Base-by-base conservation (phyloP, 2,797 vertebrate genomes). In the Centropyge bicolor region DNA sequence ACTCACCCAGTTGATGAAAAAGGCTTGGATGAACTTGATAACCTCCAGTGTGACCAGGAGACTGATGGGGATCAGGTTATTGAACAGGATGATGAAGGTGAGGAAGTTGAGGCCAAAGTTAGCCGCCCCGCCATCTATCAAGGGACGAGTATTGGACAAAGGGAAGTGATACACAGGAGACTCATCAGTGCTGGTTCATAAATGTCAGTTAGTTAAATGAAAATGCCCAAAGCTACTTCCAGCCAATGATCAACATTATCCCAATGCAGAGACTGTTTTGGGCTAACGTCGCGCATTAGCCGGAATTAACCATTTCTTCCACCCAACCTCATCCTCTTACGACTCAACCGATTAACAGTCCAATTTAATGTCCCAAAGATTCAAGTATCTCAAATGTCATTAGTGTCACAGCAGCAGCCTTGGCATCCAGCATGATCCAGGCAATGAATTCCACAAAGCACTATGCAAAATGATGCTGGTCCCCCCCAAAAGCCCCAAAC, bases 1-100 rank as follows among this genome's bases (percentile, higher is more conserved):
- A 95, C 95, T 98, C 95, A 99, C 98, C 98, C 98, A 99, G 89
- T 99, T 99, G 94, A 99, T 99, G 94, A 99, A 99, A 93, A 98
- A 99, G 5, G 98, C 98, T 82, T 99, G 98, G 82, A 96, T 97
- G 93, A 99, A 99, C 95, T 99, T 99, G 90, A 99, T 98, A 51
- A 99, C 98, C 94, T 99, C 98, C 89, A 99, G 93, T 0, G 98
- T 99, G 88, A 99, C 98, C 93, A 99, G 93, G 51, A 99, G 96
- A 90, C 98, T 99, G 95, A 99, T 99, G 70, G 98, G 98, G 88
- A 99, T 99, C 90, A 99, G 96, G 91, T 99, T 99, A 95, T 99
- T 99, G 97, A 99, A 99, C 86, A 99, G 97, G 94, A 99, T 99
- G 90, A 99, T 99, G 87, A 99, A 99, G 77, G 98, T 99, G 94